Base-by-base conservation (phyloP, 2,888 invertebrate species). In the Ophion slaviceki region DNA sequence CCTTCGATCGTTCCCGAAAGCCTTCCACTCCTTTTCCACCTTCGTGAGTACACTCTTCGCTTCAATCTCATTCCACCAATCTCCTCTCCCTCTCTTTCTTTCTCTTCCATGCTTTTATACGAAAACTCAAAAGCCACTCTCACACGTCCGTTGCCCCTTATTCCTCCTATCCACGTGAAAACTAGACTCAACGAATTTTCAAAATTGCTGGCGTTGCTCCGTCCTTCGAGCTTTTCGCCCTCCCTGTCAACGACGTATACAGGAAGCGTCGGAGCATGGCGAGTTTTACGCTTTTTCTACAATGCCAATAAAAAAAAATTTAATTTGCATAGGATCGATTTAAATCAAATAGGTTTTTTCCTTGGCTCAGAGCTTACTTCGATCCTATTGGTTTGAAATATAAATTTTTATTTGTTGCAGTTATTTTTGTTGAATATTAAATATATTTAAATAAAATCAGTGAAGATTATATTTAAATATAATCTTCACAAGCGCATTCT, bases 1-100 rank as follows among this genome's bases (percentile, higher is more conserved):
- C 87, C 89, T 91, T 91, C 92, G 92, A 92, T 91, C 90, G 88
- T 88, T 86, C 79, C 77, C 77, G 82, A 84, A 86, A 86, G 85
- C 72, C 80, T 47, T 74, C 64, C 67, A 67, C 76, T 86, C 84
- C 84, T 87, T 87, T 86, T 87, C 84, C 79, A 85, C 81, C 78
- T 82, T 78, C 61, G 70, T 20, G 20, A 6, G 45, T 53, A 36
- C 57, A 68, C 72, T 70, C 66, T n/a, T 40, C 45, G 28, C 40
- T 70, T 74, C 79, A 20, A 67, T 74, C 77, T 85, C 61, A 71
- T 64, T 74, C 72, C 59, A 32, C n/a, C 20, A 53, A 36, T 53
- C 36, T 40, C 32, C 47, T n/a, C 47, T 36, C 75, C 5, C n/a
- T 57, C 62, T 47, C 74, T 40, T 11, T 17, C 40, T 40, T 24